A percentile compares a stretch with the other conserved stretches of the same genome.
phyloP scores from a whole-genome alignment of 2,797 vertebrate genomes.

The Crocodylus rhombifer region DNA sequence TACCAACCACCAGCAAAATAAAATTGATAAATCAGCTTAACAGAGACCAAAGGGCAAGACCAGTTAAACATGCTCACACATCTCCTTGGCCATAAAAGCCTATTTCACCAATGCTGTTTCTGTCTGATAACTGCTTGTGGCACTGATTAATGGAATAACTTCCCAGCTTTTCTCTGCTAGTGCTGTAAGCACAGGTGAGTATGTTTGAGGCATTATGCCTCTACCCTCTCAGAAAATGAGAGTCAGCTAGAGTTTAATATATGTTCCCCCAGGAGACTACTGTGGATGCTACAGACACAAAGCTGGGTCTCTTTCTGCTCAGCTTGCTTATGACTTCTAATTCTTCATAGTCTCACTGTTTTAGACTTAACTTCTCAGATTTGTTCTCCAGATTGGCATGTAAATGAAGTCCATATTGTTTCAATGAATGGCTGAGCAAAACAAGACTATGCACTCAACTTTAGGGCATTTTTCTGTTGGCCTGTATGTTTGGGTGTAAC shows the following conservation, averaged over 20 bases:
- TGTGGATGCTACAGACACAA: background rate
- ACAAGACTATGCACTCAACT: background rate
- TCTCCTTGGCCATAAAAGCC: background rate
- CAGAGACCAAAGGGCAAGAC: slow-evolving; percentile 3
- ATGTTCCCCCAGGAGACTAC: background rate
- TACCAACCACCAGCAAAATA: background rate
- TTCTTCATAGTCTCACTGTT: background rate
- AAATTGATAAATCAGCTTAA: background rate
- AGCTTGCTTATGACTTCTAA: background rate
- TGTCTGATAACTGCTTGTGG: background rate
- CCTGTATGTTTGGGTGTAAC: background rate
- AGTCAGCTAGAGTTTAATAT: fast-evolving
- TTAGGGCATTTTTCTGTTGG: background rate
- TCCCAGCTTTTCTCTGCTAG: background rate
- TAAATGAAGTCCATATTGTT: background rate
- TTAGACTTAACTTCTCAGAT: background rate
- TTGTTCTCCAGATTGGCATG: background rate
- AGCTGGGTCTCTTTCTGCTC: background rate
- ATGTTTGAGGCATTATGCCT: background rate
- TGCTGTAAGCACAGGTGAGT: background rate
- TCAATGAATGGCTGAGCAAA: background rate
- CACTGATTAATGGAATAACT: background rate
- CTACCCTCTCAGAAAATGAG: background rate
- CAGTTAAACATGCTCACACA: background rate
- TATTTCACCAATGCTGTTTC: slow-evolving; percentile 5